Base-by-base conservation (phyloP, 2,888 invertebrate species). In the Apodemia zela region DNA sequence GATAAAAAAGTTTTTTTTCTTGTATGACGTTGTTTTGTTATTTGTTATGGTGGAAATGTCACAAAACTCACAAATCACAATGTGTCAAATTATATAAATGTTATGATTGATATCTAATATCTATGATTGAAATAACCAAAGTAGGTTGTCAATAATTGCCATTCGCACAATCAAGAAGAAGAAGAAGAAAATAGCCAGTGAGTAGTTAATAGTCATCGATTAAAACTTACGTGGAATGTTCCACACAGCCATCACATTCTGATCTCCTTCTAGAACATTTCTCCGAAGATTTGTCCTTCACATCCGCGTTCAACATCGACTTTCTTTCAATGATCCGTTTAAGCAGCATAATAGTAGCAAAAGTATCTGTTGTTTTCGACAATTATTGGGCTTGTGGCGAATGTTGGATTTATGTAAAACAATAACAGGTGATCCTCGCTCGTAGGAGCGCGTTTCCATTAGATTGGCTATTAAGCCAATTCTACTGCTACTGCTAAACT, bases 291-390 rank as follows among this genome's bases (percentile, higher is more conserved):
- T 79, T 84, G 66, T 72, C 83, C 78, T 74, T 84, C 76, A 71
- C 75, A 71, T 87, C 82, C 63, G 79, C 76, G 69, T 89, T 92
- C 91, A 92, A 84, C 90, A 90, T 80, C 86, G 92, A 87, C 76
- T 92, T 90, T 92, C 92, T 82, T 90, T 91, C 86, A 85, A 92
- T 80, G 91, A 92, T 82, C 89, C 92, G 91, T 92, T 92, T 89
- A 90, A 90, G 84, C 92, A 92, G 81, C 92, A 92, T 92, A 92
- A 81, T 89, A 92, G 79, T 68, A 92, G 77, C 38, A 92, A 75
- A 67, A 92, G 81, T 67, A 92, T 90, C 77, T 91, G 89, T 78
- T 90, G 89, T 75, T 92, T 91, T 67, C 89, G 81, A 76, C 90
- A 91, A 71, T 81, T 85, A 77, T 89, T 88, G 63, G 88, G 84